A percentile compares a stretch with the other conserved stretches of the same genome.
Conservation (phyloP, 2,888 invertebrate genomes). For the Amphimallon solstitiale region DNA sequence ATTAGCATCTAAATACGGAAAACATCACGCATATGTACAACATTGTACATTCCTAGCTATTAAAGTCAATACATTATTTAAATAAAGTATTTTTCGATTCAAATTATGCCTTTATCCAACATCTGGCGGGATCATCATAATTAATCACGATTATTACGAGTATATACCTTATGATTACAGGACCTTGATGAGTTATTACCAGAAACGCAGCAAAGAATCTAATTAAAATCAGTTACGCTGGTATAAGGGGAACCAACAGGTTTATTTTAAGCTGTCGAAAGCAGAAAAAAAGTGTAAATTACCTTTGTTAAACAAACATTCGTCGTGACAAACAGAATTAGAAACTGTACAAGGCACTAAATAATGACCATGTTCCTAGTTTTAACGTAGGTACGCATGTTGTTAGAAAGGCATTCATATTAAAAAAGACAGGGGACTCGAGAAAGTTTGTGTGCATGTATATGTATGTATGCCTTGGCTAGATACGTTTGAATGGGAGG, state of each 20-base stretch:
- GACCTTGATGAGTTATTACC: slow-evolving; percentile 8
- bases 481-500: not conserved
- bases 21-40: no score
- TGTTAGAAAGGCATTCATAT: slow-evolving; percentile 20
- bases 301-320: slow-evolving; percentile 27
- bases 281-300: slow-evolving; percentile 20
- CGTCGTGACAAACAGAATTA: slow-evolving; percentile 20
- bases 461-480: not conserved
- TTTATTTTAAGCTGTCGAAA: slow-evolving; percentile 13
- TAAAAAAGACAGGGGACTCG: slow-evolving; percentile 10
- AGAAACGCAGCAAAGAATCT: slow-evolving; percentile 1
- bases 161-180: not conserved
- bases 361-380: slow-evolving; percentile 15
- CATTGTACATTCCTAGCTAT: no score
- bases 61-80: no score
- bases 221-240: slow-evolving; percentile 6
- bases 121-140: not conserved
- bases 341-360: slow-evolving; percentile 22
- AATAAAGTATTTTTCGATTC: not conserved
- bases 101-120: not conserved
- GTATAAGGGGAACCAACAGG: not conserved
- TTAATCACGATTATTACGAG: slow-evolving; percentile 6
- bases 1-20: no score
- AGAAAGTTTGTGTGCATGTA: no score
- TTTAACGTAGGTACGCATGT: slow-evolving; percentile 18